phyloP scores from a whole-genome alignment of 1,140 invertebrate species.

The Andricus grossulariae region DNA sequence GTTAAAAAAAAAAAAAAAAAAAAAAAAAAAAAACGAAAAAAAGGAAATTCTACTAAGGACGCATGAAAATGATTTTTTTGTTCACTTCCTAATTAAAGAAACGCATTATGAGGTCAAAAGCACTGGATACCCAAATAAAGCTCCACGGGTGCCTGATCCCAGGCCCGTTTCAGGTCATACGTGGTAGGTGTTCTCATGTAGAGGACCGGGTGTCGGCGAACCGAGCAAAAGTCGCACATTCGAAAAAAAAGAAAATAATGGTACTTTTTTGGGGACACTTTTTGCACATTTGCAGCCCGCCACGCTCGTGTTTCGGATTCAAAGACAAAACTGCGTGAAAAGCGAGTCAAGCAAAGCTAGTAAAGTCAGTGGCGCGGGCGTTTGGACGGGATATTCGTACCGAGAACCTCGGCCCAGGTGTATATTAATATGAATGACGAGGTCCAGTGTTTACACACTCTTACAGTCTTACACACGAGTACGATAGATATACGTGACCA shows the following conservation, averaged over 20 bases:
- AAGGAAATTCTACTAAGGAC: no score
- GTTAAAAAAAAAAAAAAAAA: no score
- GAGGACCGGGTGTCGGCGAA: slow-evolving; percentile 30
- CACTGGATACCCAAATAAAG: slow-evolving; percentile 51
- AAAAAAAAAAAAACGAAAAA: no score
- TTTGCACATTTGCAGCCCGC: not conserved
- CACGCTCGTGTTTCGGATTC: slow-evolving; percentile 37
- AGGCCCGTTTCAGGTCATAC: slow-evolving; percentile 54
- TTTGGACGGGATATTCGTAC: slow-evolving; percentile 45
- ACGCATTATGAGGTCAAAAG: not conserved
- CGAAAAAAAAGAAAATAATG: slow-evolving; percentile 33
- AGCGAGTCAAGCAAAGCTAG: slow-evolving; percentile 39
- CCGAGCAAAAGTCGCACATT: slow-evolving; percentile 26
- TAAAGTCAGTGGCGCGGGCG: slow-evolving; percentile 39
- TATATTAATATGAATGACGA: slow-evolving; percentile 69
- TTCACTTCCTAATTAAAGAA: no score
- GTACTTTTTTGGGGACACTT: not conserved
- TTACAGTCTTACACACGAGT: slow-evolving; percentile 35
- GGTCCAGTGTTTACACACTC: slow-evolving; percentile 53
- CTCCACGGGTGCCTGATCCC: slow-evolving; percentile 53
- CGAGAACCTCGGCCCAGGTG: slow-evolving; percentile 57
- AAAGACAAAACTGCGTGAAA: slow-evolving; percentile 56
- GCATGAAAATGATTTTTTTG: no score
- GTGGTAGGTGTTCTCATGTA: slow-evolving; percentile 57
- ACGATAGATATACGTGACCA: slow-evolving; percentile 41